Evolutionary conservation across 2,113 vertebrate genomes (phyloP).

Genomic region (Epinephelus lanceolatus): DNA sequence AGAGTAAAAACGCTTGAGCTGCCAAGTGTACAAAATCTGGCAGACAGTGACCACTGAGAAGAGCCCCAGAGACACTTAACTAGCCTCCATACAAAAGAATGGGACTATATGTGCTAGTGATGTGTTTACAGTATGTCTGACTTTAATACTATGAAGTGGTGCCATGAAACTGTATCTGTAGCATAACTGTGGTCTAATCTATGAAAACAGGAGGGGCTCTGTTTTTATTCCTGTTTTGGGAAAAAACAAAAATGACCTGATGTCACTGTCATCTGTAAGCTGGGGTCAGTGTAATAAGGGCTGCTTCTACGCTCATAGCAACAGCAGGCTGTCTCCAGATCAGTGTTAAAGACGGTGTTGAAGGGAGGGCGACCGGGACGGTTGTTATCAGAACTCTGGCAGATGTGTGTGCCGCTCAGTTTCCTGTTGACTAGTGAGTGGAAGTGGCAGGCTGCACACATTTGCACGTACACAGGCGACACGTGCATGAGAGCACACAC

Average conservation of each 20-base stretch:
- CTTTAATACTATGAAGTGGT: slow-evolving; percentile 16
- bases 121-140: slow-evolving; percentile 28
- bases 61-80: slow-evolving; percentile 19
- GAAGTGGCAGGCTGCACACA: slow-evolving; percentile 73
- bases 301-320: slow-evolving; percentile 11
- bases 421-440: slow-evolving; percentile 83
- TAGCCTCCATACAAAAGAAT: slow-evolving; percentile 18
- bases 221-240: slow-evolving; percentile 50
- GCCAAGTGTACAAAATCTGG: slow-evolving; percentile 51
- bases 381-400: slow-evolving; percentile 83
- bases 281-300: slow-evolving; percentile 26
- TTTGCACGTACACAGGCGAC: slow-evolving; percentile 50
- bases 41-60: slow-evolving; percentile 26
- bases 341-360: slow-evolving; percentile 44
- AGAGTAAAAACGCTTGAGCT: slow-evolving; percentile 33
- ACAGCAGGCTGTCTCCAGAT: slow-evolving; percentile 50
- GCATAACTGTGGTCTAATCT: background rate
- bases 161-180: background rate
- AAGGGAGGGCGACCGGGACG: slow-evolving; percentile 59
- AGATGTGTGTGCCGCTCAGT: slow-evolving; percentile 77
- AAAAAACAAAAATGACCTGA: slow-evolving; percentile 21
- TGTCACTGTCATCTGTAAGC: slow-evolving; percentile 12
- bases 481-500: slow-evolving; percentile 27
- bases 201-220: slow-evolving; percentile 29
- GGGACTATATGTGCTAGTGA: slow-evolving; percentile 28